Evolutionary conservation across 2,113 vertebrate genomes (phyloP), one percentile per base, ranked within the genome.

Genomic region (Potamarius usumacintae): DNA sequence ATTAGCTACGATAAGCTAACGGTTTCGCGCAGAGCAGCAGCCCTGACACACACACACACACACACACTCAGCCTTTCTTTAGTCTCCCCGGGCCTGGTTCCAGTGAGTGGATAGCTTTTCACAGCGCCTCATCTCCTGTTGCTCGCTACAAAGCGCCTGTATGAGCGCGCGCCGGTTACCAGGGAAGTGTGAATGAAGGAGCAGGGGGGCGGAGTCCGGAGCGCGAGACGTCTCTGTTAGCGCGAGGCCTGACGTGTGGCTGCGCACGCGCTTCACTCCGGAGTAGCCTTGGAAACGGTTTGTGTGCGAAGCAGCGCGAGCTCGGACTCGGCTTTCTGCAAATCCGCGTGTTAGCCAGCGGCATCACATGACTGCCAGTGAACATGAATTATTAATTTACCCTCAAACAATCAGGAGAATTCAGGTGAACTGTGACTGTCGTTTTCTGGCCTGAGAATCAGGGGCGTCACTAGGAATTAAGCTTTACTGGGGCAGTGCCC

Each of bases 1-100:
- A 97, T 97, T 97, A 97, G 93, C 94, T 94, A 96, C 96, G 96
- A 97, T 94, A 93, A 94, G 92, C 92, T 93, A 93, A 94, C 92
- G 87, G 92, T 94, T 94, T 94, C 93, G 94, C 92, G 91, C 87
- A 90, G 92, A 92, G 89, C 92, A 94, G 93, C 93, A 93, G 93
- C 91, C 86, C 91, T 82, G 88, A 92, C 91, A 93, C 94, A 94
- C 93, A 88, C 90, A 90, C 89, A 91, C 92, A 88, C 90, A 94
- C 91, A 50, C 83, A 77, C 20, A 25, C 67, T 92, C 90, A 91
- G 89, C 92, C 91, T 55, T 93, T 93, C 89, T 94, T 93, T 88
- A 74, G 93, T 94, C 91, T 91, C 91, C 42, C 93, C 90, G 93
- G 92, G 93, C 91, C 92, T 92, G 92, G 93, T 94, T 94, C 93